Base-by-base conservation (phyloP, 2,797 vertebrate genomes). In the Sebastes diaconus region DNA sequence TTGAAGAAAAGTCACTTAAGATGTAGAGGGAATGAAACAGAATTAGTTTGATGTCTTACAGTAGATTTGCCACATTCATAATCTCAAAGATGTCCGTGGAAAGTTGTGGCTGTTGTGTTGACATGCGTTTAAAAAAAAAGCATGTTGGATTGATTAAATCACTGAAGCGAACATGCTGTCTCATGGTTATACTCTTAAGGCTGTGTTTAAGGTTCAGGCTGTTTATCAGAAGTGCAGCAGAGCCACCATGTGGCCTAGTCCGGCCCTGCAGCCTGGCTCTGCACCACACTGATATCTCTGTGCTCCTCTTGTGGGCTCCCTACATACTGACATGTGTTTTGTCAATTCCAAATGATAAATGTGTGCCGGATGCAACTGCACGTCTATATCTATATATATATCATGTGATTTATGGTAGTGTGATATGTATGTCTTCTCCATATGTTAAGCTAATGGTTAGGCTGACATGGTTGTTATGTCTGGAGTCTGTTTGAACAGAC, bases 231-330 rank as follows among this genome's bases (percentile, higher is more conserved):
- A 85, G 90, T 81, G 74, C 85, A 84, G 34, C 84, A 92, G 85
- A 39, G 93, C 91, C 94, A 83, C 90, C 92, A 14, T 88, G 95
- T 95, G 95, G 93, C 64, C n/a, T 3, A 36, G 14, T 55, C 2
- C 5, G 66, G 71, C 11, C 12, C 75, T 86, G 83, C 89, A 94
- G 74, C 30, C 27, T 80, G 24, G 52, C 75, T 27, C 30, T n/a
- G 8, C 20, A 77, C 42, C 42, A 50, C 22, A 16, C 46, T 42
- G 42, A 70, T 77, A 69, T 59, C 27, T 75, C 54, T 76, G 60
- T 6, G 16, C 30, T 67, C 22, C 30, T 76, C 30, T 1, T 50
- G 22, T 58, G 73, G 67, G 52, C 54, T 75, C 36, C 46, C 27
- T 42, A 58, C 16, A 54, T 14, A 42, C 32, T 13, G 59, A 65